Evolutionary conservation across 2,888 invertebrate genomes (phyloP).

Genomic region (Drosophila eohydei): DNA sequence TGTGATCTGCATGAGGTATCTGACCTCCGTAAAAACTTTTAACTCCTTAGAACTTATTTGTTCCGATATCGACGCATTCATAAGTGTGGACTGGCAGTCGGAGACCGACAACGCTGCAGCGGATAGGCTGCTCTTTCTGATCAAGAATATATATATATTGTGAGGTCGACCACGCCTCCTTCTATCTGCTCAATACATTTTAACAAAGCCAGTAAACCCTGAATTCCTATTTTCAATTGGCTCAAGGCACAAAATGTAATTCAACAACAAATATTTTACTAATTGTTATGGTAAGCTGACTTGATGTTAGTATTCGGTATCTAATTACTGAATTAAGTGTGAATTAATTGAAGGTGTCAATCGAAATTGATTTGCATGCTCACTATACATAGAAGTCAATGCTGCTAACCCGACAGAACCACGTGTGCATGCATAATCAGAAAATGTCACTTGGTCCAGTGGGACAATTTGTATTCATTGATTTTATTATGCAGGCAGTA

Average conservation of each 20-base stretch:
- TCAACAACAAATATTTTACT: background rate
- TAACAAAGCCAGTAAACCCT: background rate
- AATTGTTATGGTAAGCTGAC: background rate
- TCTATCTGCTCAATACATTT: background rate
- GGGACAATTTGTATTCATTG: conserved; percentile 43
- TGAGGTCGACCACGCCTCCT: background rate
- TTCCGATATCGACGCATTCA: too few relatives aligned
- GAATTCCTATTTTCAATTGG: background rate
- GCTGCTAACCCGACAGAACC: conserved; percentile 38
- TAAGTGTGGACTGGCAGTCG: too few relatives aligned
- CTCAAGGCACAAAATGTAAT: background rate
- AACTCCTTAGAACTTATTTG: too few relatives aligned
- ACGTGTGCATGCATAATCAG: conserved; percentile 62
- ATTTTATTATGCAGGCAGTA: conserved; percentile 41
- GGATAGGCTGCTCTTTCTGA: too few relatives aligned
- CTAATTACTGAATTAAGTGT: conserved; percentile 46
- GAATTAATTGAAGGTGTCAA: conserved; percentile 32
- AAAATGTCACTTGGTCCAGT: conserved; percentile 20
- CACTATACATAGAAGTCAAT: conserved; percentile 39
- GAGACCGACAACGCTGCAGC: too few relatives aligned
- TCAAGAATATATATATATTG: too few relatives aligned
- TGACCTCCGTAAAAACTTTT: too few relatives aligned
- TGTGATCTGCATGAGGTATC: too few relatives aligned
- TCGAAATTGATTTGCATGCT: conserved; percentile 53
- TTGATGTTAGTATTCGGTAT: conserved; percentile 6